phyloP scores from a whole-genome alignment of 2,113 vertebrate species.

The Hyperopisus bebe region DNA sequence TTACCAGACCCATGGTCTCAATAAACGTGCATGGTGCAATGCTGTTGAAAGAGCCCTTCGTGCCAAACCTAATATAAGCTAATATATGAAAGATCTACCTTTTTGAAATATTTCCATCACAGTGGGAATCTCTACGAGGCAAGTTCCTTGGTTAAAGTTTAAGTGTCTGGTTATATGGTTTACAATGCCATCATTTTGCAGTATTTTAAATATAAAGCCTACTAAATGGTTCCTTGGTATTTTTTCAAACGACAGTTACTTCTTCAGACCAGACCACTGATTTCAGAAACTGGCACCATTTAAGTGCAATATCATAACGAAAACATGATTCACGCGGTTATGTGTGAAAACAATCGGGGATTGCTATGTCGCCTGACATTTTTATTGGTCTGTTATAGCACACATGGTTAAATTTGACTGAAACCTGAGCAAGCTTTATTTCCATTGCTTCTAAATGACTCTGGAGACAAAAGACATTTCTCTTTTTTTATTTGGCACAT shows the following conservation, averaged over 20 bases:
- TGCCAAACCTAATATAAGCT: neutral
- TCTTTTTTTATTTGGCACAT: neutral
- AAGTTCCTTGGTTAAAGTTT: neutral
- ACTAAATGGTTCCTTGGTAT: neutral
- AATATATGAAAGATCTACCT: neutral
- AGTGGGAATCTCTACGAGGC: neutral
- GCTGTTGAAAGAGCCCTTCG: neutral
- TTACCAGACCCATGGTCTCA: neutral
- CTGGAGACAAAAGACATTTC: neutral
- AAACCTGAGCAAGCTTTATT: neutral
- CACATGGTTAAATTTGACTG: neutral
- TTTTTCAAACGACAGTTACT: neutral
- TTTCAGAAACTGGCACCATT: conserved; percentile 3
- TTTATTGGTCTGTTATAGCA: neutral
- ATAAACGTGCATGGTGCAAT: neutral
- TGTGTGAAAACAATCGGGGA: conserved; percentile 14
- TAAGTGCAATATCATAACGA: conserved; percentile 3
- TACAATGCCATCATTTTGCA: neutral
- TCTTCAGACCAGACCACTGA: conserved; percentile 11
- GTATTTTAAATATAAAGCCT: neutral
- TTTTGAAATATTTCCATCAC: neutral
- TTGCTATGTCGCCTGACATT: neutral
- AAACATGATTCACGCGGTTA: neutral
- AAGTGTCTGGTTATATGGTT: neutral
- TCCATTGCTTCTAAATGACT: neutral